Base-by-base conservation (phyloP, 1,140 invertebrate genomes). In the Caenorhabditis tropicalis region DNA sequence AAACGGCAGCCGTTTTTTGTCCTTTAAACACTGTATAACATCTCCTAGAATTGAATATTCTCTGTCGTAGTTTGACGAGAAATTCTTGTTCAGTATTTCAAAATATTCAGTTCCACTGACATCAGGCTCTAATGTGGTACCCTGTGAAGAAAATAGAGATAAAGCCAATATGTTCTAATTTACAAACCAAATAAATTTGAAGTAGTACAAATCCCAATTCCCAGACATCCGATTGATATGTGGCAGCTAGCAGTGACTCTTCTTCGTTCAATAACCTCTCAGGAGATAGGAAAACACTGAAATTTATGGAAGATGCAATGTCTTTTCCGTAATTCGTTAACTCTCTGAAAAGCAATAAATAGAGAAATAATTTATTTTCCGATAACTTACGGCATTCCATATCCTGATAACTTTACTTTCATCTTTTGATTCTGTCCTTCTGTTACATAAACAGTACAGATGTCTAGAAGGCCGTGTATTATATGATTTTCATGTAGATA, bases 161-260 rank as follows among this genome's bases (percentile, higher is more conserved):
- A n/a, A n/a, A n/a, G n/a, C n/a, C n/a, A n/a, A n/a, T n/a, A n/a
- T n/a, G n/a, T n/a, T n/a, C n/a, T n/a, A n/a, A n/a, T n/a, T n/a
- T n/a, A n/a, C n/a, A n/a, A 53, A 53, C 84, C 79, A 82, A 49
- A 46, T 49, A 65, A 36, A 82, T 53, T 53, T 85, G 51, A 16
- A 85, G 56, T 15, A 85, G 79, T 27, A 85, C 33, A 12, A 85
- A 33, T 65, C 84, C 84, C n/a, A 82, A 15, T 31, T 82, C 79
- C 84, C 84, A 85, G 1, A 82, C 27, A 56, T 85, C 84, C 5
- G 80, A 56, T 16, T 43, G 29, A 46, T 43, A 80, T 21, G 83
- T 84, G 43, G 82, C 39, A 21, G 36, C 24, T 16, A 39, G 74
- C 19, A 74, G 24, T 33, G 36, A 43, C 12, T 74, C 65, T 1